Evolutionary conservation across 2,888 invertebrate species (phyloP).

Genomic region (Agrochola litura): DNA sequence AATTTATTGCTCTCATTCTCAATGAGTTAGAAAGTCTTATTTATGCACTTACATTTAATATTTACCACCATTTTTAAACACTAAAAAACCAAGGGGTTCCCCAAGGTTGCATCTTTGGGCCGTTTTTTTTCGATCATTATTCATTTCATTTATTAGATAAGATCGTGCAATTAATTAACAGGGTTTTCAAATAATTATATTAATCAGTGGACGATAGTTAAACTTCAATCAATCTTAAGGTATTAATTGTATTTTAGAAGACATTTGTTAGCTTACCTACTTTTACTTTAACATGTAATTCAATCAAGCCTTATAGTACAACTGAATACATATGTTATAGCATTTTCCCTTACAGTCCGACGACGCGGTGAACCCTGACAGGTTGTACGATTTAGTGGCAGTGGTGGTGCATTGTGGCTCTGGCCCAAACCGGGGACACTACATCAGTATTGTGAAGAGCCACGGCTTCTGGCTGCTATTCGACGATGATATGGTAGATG

Average conservation of each 20-base stretch:
- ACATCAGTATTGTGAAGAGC: slow-evolving; percentile 99
- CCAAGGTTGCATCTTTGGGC: background rate
- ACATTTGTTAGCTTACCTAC: background rate
- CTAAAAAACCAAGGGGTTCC: background rate
- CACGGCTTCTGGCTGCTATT: slow-evolving; percentile 99
- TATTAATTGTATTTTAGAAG: background rate
- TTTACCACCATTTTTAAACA: background rate
- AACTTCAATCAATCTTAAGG: background rate
- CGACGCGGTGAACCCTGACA: slow-evolving; percentile 99
- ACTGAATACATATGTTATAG: slow-evolving; percentile 57
- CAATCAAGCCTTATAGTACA: slow-evolving; percentile 28
- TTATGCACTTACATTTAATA: background rate
- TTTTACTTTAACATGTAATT: background rate
- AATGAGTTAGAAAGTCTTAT: background rate
- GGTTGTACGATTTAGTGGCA: slow-evolving; percentile 99
- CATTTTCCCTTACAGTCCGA: slow-evolving; percentile 93
- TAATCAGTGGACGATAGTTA: background rate
- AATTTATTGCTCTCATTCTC: background rate
- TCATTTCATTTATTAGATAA: background rate
- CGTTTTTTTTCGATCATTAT: background rate
- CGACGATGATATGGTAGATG: slow-evolving; percentile 99
- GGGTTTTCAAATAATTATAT: background rate
- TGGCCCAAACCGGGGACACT: slow-evolving; percentile 99
- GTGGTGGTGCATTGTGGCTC: slow-evolving; percentile 99
- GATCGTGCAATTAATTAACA: background rate